Percentiles rank a stretch among this genome's conserved stretches.
Conservation (phyloP, 2,888 invertebrate species). For the Mamestra brassicae region DNA sequence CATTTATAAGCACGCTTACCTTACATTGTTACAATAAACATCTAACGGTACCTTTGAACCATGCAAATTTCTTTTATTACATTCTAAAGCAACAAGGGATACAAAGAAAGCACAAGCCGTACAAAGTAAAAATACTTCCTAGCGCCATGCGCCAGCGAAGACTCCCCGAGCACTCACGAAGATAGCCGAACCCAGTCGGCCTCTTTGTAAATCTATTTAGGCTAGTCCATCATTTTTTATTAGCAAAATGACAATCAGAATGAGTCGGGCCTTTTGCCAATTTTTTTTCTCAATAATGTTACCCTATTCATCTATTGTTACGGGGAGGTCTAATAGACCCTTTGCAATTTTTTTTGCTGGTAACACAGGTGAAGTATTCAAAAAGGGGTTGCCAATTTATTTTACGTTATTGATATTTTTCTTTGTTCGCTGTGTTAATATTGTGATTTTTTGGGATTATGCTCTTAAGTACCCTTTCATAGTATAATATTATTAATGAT, state of each 20-base stretch:
- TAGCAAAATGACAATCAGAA: conserved; percentile 79
- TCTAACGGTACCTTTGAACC: conserved; percentile 27
- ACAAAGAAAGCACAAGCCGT: conserved; percentile 43
- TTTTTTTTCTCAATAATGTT: conserved; percentile 75
- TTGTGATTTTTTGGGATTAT: conserved; percentile 53
- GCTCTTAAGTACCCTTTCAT: neutral
- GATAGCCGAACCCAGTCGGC: conserved; percentile 57
- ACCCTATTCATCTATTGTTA: conserved; percentile 81
- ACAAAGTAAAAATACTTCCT: conserved; percentile 26
- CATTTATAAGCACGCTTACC: neutral
- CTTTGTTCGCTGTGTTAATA: conserved; percentile 64
- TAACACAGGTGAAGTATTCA: conserved; percentile 78
- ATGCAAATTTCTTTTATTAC: conserved; percentile 44
- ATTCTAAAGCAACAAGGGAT: conserved; percentile 14
- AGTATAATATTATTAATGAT: neutral
- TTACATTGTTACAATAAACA: conserved; percentile 23
- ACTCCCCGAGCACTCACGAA: conserved; percentile 51
- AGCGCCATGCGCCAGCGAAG: conserved; percentile 74
- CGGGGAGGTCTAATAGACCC: conserved; percentile 79
- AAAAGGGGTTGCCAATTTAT: conserved; percentile 75
- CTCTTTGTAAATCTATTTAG: conserved; percentile 72
- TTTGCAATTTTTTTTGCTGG: conserved; percentile 76
- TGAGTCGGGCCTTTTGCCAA: conserved; percentile 79
- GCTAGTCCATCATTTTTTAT: conserved; percentile 81
- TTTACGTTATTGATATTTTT: conserved; percentile 60